A percentile compares a stretch with the other conserved stretches of the same genome.
These are phyloP conservation scores for Zoroaster sp. DNA, from an alignment of 53 echinoderm and acorn worm genomes.

Conservation along the genomic window DNA sequence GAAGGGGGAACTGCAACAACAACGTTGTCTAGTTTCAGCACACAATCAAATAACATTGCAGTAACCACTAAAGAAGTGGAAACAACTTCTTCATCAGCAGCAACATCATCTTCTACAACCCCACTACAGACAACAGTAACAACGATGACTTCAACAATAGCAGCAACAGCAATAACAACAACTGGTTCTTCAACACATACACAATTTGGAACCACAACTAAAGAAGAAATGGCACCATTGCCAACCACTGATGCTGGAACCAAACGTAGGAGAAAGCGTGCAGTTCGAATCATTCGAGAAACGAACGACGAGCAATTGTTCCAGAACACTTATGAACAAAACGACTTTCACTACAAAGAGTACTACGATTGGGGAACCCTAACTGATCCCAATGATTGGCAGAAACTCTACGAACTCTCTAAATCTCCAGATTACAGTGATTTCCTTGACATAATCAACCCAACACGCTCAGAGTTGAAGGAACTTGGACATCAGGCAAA, in stretches of 20 bases:
- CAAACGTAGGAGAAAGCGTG: background rate
- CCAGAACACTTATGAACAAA: too few relatives aligned
- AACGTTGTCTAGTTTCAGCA: too few relatives aligned
- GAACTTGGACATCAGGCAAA: constrained; percentile 68
- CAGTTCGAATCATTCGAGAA: background rate
- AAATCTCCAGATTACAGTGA: constrained; percentile 81
- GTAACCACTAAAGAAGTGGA: too few relatives aligned
- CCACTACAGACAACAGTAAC: too few relatives aligned
- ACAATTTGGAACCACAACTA: background rate
- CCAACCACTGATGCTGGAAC: too few relatives aligned
- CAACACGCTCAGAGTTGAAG: constrained; percentile 62
- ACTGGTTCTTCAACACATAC: background rate
- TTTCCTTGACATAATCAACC: constrained; percentile 72
- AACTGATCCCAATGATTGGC: constrained; percentile 75
- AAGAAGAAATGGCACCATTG: background rate
- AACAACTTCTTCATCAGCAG: too few relatives aligned
- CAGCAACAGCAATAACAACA: too few relatives aligned
- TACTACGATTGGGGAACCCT: constrained; percentile 70
- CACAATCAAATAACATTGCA: too few relatives aligned
- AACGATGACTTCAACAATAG: too few relatives aligned
- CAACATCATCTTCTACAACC: too few relatives aligned
- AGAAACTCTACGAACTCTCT: constrained; percentile 71
- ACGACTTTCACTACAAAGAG: constrained; percentile 71
- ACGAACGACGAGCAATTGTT: background rate
- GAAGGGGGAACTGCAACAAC: too few relatives aligned